A percentile compares a stretch with the other conserved stretches of the same genome.
Conservation (phyloP, 2,113 vertebrate genomes). For the Xyrauchen texanus region DNA sequence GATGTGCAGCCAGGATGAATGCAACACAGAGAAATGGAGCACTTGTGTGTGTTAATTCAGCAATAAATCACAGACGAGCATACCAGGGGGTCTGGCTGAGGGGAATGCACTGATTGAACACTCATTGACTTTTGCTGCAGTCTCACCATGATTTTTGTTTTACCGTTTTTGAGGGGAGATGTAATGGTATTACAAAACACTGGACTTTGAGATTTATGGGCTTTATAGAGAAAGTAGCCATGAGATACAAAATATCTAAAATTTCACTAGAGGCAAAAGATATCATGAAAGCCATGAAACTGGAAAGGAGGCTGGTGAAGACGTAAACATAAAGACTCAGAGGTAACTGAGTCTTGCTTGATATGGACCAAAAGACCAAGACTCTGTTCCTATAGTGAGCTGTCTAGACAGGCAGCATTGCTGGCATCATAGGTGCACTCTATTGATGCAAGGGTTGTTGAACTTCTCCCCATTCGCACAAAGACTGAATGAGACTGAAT, state of each 20-base stretch:
- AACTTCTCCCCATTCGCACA: no score
- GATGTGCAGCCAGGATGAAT: neutral
- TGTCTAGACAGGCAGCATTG: no score
- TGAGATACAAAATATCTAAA: neutral
- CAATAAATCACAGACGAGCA: constrained; percentile 49
- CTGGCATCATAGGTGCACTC: no score
- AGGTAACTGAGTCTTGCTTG: neutral
- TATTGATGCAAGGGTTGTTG: no score
- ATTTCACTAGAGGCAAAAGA: constrained; percentile 12
- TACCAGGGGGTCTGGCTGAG: constrained; percentile 20
- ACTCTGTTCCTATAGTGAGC: no score
- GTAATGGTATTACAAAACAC: constrained; percentile 20
- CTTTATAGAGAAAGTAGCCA: neutral
- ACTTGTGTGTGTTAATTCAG: constrained; percentile 50
- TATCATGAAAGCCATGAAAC: no score
- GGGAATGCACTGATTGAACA: constrained; percentile 37
- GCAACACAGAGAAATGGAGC: constrained; percentile 39
- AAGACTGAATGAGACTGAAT: no score
- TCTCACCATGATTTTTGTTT: constrained; percentile 36
- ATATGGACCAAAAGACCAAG: neutral
- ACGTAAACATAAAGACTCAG: neutral
- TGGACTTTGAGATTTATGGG: constrained; percentile 2
- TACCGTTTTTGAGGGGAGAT: constrained; percentile 6
- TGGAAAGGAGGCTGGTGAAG: neutral
- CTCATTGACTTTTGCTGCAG: constrained; percentile 41